A percentile compares a stretch with the other conserved stretches of the same genome.
These are phyloP conservation scores for Erebia ligea DNA, from an alignment of 2,888 invertebrate genomes.

Conservation along the genomic window DNA sequence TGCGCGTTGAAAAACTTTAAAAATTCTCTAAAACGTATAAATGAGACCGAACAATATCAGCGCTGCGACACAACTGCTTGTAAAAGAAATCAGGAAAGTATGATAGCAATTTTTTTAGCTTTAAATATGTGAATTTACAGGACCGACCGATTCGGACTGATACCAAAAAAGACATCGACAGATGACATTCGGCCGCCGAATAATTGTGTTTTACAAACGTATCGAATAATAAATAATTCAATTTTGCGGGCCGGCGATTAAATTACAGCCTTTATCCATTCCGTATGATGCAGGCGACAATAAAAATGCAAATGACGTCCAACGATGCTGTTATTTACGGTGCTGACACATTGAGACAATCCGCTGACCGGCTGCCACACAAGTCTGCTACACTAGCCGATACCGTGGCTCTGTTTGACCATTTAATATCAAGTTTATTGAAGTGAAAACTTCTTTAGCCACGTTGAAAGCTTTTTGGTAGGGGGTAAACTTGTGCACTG, in stretches of 20 bases:
- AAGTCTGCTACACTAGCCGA: slow-evolving; percentile 34
- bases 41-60: slow-evolving; percentile 49
- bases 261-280: slow-evolving; percentile 72
- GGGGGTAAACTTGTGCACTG: too few species aligned
- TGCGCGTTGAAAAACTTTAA: slow-evolving; percentile 35
- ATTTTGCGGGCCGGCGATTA: slow-evolving; percentile 72
- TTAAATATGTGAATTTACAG: slow-evolving; percentile 53
- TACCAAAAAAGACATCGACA: slow-evolving; percentile 55
- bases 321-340: slow-evolving; percentile 75
- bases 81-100: slow-evolving; percentile 52
- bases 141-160: slow-evolving; percentile 55
- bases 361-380: slow-evolving; percentile 44
- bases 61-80: slow-evolving; percentile 53
- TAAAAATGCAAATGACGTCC: slow-evolving; percentile 78
- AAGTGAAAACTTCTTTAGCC: not conserved
- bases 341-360: slow-evolving; percentile 57
- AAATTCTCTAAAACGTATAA: slow-evolving; percentile 44
- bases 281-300: slow-evolving; percentile 69
- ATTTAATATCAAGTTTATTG: not conserved
- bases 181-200: slow-evolving; percentile 56
- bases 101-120: slow-evolving; percentile 50
- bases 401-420: slow-evolving; percentile 37
- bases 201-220: slow-evolving; percentile 70
- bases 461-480: too few species aligned
- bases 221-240: slow-evolving; percentile 76